Conservation (phyloP, 2,113 vertebrate genomes). For the Mus pahari region DNA sequence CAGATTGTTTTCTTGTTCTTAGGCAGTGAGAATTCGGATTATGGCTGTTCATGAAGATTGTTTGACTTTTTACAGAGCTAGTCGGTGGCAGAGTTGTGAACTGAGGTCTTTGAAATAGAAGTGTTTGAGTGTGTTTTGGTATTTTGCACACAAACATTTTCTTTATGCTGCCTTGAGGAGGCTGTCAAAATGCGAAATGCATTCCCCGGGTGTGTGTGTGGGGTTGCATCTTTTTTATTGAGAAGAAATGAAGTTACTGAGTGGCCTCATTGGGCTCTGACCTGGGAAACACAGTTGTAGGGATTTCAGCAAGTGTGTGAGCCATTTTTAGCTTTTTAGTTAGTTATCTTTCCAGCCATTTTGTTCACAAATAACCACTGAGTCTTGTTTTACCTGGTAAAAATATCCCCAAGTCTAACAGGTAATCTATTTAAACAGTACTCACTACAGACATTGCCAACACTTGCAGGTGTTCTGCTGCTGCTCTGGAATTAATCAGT, state of each 20-base stretch:
- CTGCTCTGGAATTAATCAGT: conserved; percentile 11
- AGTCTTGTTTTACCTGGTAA: conserved; percentile 13
- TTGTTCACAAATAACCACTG: neutral
- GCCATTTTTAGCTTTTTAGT: neutral
- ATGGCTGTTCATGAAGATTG: neutral
- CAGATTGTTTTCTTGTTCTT: conserved; percentile 1
- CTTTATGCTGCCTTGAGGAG: conserved; percentile 4
- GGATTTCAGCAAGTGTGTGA: neutral
- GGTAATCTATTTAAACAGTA: neutral
- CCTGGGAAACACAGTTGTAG: neutral
- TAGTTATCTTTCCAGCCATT: neutral
- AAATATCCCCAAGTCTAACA: conserved; percentile 16
- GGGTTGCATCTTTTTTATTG: neutral
- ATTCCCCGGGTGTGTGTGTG: neutral
- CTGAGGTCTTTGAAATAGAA: conserved; percentile 54
- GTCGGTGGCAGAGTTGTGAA: neutral
- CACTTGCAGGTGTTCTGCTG: neutral
- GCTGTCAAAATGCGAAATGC: neutral
- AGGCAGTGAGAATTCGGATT: neutral
- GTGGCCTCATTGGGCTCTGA: neutral
- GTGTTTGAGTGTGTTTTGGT: conserved; percentile 59
- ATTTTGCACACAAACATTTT: conserved; percentile 56
- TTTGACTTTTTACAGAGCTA: neutral
- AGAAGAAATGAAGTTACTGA: neutral
- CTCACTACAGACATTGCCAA: neutral